A percentile compares a stretch with the other conserved stretches of the same genome.
Conservation (phyloP, 1,140 invertebrate genomes). For the Melanaphis sacchari region DNA sequence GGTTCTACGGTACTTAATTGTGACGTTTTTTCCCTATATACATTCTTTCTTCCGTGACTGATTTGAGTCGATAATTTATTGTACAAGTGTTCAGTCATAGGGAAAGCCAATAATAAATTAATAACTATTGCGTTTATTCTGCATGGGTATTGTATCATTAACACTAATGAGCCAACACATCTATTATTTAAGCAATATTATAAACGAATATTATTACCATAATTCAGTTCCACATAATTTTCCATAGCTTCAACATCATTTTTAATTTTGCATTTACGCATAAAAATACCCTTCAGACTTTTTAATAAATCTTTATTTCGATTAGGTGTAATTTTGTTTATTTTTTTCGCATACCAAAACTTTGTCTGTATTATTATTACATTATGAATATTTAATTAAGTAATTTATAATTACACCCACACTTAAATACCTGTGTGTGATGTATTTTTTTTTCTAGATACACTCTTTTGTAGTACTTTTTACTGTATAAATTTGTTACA, state of each 20-base stretch:
- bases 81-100: conserved; percentile 38
- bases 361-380: not conserved
- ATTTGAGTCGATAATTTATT: conserved; percentile 46
- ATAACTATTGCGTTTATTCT: not conserved
- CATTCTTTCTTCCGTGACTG: conserved; percentile 47
- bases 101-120: conserved; percentile 44
- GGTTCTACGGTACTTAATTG: conserved; percentile 47
- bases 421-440: not conserved
- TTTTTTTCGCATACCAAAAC: not conserved
- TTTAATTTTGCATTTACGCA: not conserved
- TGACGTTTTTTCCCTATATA: conserved; percentile 27
- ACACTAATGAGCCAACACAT: not conserved
- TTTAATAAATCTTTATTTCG: not conserved
- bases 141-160: not conserved
- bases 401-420: not conserved
- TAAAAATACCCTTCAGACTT: not conserved
- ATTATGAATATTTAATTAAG: not conserved
- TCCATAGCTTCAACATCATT: not conserved
- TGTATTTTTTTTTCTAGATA: too few species aligned
- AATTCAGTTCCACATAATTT: not conserved
- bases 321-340: not conserved
- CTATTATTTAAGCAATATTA: not conserved
- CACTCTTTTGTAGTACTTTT: not conserved
- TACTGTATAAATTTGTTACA: not conserved
- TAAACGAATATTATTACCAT: not conserved